Percentiles rank a stretch among this genome's conserved stretches.
phyloP scores from a whole-genome alignment of 1,140 invertebrate genomes.

The Sycobia sp. region DNA sequence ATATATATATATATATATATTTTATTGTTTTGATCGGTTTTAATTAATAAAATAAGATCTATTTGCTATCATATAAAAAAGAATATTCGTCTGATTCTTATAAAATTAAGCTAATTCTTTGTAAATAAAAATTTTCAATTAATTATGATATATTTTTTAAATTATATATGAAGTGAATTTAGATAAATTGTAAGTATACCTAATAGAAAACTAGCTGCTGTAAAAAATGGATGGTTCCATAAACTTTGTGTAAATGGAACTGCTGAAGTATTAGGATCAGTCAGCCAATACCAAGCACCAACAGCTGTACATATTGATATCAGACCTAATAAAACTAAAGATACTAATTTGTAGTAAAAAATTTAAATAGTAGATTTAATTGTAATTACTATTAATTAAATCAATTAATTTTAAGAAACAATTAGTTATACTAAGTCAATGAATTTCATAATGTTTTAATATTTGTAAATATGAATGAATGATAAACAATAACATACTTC shows the following conservation, averaged over 20 bases:
- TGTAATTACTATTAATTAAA: not conserved
- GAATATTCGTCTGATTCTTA: no score
- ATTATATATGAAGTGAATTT: no score
- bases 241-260: conserved; percentile 90
- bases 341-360: conserved; percentile 1
- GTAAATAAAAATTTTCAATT: no score
- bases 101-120: no score
- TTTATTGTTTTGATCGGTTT: no score
- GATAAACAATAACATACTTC: conserved; percentile 70
- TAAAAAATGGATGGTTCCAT: conserved; percentile 95
- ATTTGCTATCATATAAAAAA: not conserved
- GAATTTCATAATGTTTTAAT: not conserved
- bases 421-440: no score
- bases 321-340: conserved; percentile 82
- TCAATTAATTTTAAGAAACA: not conserved
- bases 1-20: no score
- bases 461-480: not conserved
- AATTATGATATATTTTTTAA: no score
- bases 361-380: no score
- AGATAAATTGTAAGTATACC: conserved; percentile 60
- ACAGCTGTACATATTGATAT: conserved; percentile 87
- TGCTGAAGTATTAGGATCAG: conserved; percentile 85
- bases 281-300: conserved; percentile 93
- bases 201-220: conserved; percentile 84
- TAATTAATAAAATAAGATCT: no score